Base-by-base conservation (phyloP, 1,140 invertebrate species). In the Ruditapes philippinarum region DNA sequence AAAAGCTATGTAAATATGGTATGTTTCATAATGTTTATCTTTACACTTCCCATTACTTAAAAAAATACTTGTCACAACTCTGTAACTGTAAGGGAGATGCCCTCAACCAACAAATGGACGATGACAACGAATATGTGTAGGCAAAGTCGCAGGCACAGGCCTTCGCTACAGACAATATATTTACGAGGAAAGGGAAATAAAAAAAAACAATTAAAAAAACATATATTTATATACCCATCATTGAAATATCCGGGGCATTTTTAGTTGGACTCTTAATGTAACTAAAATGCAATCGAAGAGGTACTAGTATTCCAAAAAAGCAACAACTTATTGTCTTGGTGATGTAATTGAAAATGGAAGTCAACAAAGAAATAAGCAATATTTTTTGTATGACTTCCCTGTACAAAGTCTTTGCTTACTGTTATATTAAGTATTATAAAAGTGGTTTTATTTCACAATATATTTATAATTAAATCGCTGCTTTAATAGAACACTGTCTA, bases 11-110 rank as follows among this genome's bases (percentile, higher is more conserved):
- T 65, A 65, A 65, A n/a, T 65, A 65, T 65, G 19, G 19, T n/a
- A n/a, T n/a, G n/a, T n/a, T n/a, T n/a, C n/a, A 65, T 65, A 65
- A 12, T 65, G 60, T 65, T 65, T 65, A 65, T 65, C 60, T 65
- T 65, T 65, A 49, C 45, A 49, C 45, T 49, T 49, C 60, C 60
- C n/a, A n/a, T 12, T 65, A n/a, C 9, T n/a, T 65, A 12, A n/a
- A 65, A 65, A 65, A 25, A 9, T 65, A 65, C 60, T 33, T 65
- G 60, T 65, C n/a, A 65, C 60, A 65, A 65, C 60, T 65, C 31
- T 65, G 60, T 65, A 65, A 9, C 60, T 65, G 60, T 9, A 65
- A 65, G 60, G 60, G n/a, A 65, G 60, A 33, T 65, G 60, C 60
- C 60, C n/a, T 65, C 60, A 65, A 65, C 60, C 60, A 9, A 65